Base-by-base conservation (phyloP, 2,888 invertebrate genomes). In the Tupiocoris notatus region DNA sequence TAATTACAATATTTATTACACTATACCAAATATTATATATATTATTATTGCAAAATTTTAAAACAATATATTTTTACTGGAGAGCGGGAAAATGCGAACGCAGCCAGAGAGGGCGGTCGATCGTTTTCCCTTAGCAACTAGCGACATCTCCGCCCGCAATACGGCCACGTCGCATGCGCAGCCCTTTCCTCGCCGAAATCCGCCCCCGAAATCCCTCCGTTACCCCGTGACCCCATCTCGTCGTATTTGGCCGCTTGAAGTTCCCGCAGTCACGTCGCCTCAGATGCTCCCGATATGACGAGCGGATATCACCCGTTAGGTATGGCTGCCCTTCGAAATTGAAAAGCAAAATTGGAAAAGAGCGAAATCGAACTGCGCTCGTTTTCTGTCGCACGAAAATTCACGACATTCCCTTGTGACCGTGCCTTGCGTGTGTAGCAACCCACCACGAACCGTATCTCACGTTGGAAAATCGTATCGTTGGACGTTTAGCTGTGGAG, bases 231-330 rank as follows among this genome's bases (percentile, higher is more conserved):
- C 24, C 65, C 65, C 39, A 39, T 39, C n/a, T n/a, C 59, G 67
- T 57, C 56, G 67, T 67, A 67, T 67, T 67, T 57, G 12, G 23
- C 67, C 56, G 21, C 67, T 67, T 56, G 67, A 56, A 67, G 67
- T 67, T 24, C 21, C 23, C 73, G n/a, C n/a, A 61, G 73, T 54
- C 12, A 61, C 73, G 62, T 54, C 73, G 73, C 23, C 63, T n/a
- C 58, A 39, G 73, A 39, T 73, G 73, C 62, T 63, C 73, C 54
- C 39, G 57, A 73, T 73, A 73, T 73, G 73, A 73, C 73, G 73
- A 73, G 62, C 73, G 57, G 73, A 73, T 73, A 62, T 73, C 73
- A 62, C 62, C 73, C 62, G 73, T 54, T 73, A 73, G 73, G 73
- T 73, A 73, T 73, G 73, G 23, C 62, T 62, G 39, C 61, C 73